phyloP scores from a whole-genome alignment of 2,888 invertebrate genomes.

The Alcis repandata region DNA sequence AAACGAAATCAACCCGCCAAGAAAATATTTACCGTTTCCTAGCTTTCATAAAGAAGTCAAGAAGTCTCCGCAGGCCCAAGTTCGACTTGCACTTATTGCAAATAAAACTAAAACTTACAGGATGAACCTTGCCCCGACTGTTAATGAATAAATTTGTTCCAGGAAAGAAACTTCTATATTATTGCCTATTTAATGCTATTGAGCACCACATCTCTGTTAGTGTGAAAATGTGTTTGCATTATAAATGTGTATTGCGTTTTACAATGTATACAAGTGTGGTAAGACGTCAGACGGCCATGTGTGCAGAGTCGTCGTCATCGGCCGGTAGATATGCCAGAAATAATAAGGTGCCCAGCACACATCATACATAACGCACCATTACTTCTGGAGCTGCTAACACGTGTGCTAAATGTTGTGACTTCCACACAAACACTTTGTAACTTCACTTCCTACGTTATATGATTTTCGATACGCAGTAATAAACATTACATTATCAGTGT shows the following conservation, averaged over 20 bases:
- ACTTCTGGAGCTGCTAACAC: constrained; percentile 27
- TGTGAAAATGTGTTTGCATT: constrained; percentile 17
- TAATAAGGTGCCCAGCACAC: constrained; percentile 50
- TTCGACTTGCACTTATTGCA: too few relatives aligned
- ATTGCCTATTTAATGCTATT: too few relatives aligned
- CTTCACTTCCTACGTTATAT: too few relatives aligned
- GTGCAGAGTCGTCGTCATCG: constrained; percentile 51
- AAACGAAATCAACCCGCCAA: neutral
- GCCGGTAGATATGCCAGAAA: constrained; percentile 61
- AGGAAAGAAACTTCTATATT: too few relatives aligned
- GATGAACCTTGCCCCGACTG: too few relatives aligned
- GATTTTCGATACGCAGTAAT: too few relatives aligned
- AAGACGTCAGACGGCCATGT: constrained; percentile 66
- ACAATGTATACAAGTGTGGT: constrained; percentile 44
- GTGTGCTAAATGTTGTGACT: constrained; percentile 14
- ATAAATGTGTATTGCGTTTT: constrained; percentile 23
- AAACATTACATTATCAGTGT: too few relatives aligned
- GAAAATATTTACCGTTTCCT: neutral
- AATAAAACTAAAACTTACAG: too few relatives aligned
- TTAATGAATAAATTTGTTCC: too few relatives aligned
- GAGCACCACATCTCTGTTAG: neutral
- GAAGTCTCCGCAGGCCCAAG: too few relatives aligned
- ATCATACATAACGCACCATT: constrained; percentile 41
- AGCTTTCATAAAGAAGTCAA: too few relatives aligned
- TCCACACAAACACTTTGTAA: neutral